Evolutionary conservation across 1,140 invertebrate species (phyloP), one percentile per base, ranked within the genome.

Genomic region (Melipona quadrifasciata): DNA sequence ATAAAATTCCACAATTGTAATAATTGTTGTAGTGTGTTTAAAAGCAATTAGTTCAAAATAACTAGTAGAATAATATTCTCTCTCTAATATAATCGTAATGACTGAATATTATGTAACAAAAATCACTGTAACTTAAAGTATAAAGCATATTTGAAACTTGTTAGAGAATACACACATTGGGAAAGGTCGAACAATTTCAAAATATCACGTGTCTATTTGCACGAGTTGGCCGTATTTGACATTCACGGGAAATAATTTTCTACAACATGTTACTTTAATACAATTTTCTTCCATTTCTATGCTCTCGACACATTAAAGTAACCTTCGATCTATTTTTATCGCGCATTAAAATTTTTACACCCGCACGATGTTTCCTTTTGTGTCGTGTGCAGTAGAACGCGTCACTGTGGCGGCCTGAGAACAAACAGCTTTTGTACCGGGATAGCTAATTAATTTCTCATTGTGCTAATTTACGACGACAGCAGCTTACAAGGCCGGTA

Each of bases 401-500:
- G 24, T 4, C 53, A 24, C 53, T 6, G 21, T 70, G 31, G 6
- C 39, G 17, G 57, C n/a, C 1, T 21, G 21, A 65, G 61, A 65
- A 65, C 61, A 34, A 65, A 34, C 61, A 78, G 61, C 75, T 39
- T 70, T 70, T 58, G 53, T 70, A 51, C 27, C 10, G 10, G 12
- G 16, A 5, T 6, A 51, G 53, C 65, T 68, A 67, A 70, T 61
- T 76, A 76, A 68, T 82, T 57, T 24, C 51, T 47, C 73, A 67
- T 76, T 68, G 61, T 67, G 58, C 58, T n/a, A 65, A 75, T 65
- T 65, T 55, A 21, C 61, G 65, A 68, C 19, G 64, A 68, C 47
- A 57, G 61, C 1, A 39, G 24, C 8, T 5, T 39, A 16, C 16
- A 11, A 39, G 31, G 4, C 31, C 19, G 12, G 16, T 65, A 24